Evolutionary conservation across 1,140 invertebrate species (phyloP), one percentile per base, ranked within the genome.

Genomic region (Ganaspis sp.): DNA sequence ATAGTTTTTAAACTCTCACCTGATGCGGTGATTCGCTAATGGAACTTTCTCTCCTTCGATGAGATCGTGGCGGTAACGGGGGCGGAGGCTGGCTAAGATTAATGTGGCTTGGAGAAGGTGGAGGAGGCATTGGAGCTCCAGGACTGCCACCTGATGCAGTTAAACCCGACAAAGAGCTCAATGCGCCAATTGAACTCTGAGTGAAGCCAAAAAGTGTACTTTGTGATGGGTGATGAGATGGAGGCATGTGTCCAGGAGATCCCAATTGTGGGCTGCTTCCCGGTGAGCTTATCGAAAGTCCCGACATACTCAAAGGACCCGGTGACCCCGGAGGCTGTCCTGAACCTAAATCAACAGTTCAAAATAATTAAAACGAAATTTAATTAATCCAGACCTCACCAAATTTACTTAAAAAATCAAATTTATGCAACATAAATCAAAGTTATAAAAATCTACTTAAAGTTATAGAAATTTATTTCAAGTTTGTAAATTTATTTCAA

Each of bases 1-100:
- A 69, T 69, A 4, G n/a, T 17, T 3, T 23, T 19, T 12, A 76
- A 12, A 54, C 3, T 34, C 9, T 17, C 40, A 73, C 92, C 87
- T 93, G 91, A 84, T 93, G 92, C 9, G 91, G 92, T 54, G 92
- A 92, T 76, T 95, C 94, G 12, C 92, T 92, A n/a, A 92, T 84
- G 34, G 92, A 93, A 82, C 92, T 93, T 80, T 95, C 94, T 71
- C 93, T 87, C 77, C 92, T 92, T 69, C 93, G 85, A 77, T 89
- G 83, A 72, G 85, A 87, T 64, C 93, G 89, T 0, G 94, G 94
- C 9, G 94, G 93, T 38, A 94, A 87, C 19, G 94, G 93, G 1
- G 93, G 92, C 12, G 93, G 92, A 74, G 88, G 91, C 83, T 86
- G 91, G 83, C 77, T 89, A 77, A 87, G 91, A 73, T 90, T 88